Evolutionary conservation across 2,888 invertebrate genomes (phyloP), one percentile per base, ranked within the genome.

Genomic region (Labia minor): DNA sequence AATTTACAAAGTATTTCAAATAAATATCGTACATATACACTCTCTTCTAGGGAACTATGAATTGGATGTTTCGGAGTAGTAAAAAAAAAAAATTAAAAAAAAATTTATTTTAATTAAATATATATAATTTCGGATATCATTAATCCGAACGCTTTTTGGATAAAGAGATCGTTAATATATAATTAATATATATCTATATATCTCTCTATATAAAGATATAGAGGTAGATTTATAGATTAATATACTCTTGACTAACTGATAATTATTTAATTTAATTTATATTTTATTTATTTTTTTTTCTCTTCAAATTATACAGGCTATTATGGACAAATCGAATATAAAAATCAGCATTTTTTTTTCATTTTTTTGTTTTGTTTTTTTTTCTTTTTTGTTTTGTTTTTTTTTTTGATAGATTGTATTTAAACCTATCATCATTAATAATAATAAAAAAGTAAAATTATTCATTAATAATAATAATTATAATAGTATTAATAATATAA

Each of bases 141-240:
- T 49, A 2, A 49, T 49, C 49, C 49, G 49, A 49, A 49, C 16
- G 3, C 16, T 49, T 49, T 49, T 49, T 49, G 49, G 49, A 49
- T 49, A 49, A 49, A 49, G 49, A 49, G 49, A 49, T 49, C 49
- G 49, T 49, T 49, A 49, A 49, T 49, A 49, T 49, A 49, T 49
- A 49, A 49, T 49, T 6, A 14, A 49, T 49, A 49, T 49, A 49
- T 49, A 49, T 14, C 14, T 49, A n/a, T n/a, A n/a, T n/a, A n/a
- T n/a, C n/a, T n/a, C n/a, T n/a, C n/a, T n/a, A n/a, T n/a, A n/a
- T n/a, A n/a, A n/a, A n/a, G n/a, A n/a, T n/a, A n/a, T n/a, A n/a
- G n/a, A n/a, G n/a, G n/a, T n/a, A n/a, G n/a, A n/a, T n/a, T n/a
- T n/a, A n/a, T n/a, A n/a, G n/a, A n/a, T n/a, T n/a, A n/a, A n/a